Conservation (phyloP, 2,888 invertebrate species). For the Deilephila elpenor region DNA sequence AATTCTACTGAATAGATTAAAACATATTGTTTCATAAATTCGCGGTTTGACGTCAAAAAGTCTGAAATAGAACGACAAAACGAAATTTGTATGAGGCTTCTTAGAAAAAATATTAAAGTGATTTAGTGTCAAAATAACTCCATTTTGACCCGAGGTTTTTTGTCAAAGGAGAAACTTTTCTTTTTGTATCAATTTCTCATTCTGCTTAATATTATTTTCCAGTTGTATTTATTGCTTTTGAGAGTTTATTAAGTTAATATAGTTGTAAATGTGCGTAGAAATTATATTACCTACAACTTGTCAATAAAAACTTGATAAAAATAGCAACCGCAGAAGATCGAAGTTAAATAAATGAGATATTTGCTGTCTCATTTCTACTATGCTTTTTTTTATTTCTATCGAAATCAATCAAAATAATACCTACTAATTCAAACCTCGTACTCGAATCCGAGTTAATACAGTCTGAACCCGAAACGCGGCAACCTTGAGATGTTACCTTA, state of each 20-base stretch:
- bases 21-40: slow-evolving; percentile 14
- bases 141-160: slow-evolving; percentile 30
- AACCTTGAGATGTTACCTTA: too few species aligned
- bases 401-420: too few species aligned
- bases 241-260: slow-evolving; percentile 26
- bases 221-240: slow-evolving; percentile 28
- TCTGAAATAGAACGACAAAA: slow-evolving; percentile 35
- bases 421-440: too few species aligned
- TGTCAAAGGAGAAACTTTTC: slow-evolving; percentile 30
- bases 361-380: too few species aligned
- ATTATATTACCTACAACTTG: slow-evolving; percentile 18
- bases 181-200: slow-evolving; percentile 26
- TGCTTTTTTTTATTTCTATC: too few species aligned
- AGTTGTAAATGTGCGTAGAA: slow-evolving; percentile 23
- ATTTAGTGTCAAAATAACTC: slow-evolving; percentile 32
- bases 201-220: slow-evolving; percentile 23
- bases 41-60: slow-evolving; percentile 19
- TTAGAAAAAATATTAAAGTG: slow-evolving; percentile 38
- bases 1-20: background rate
- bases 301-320: background rate
- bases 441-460: too few species aligned
- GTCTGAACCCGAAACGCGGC: too few species aligned
- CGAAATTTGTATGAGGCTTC: slow-evolving; percentile 40
- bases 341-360: too few species aligned
- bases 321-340: too few species aligned